phyloP scores from a whole-genome alignment of 37 sponge, comb jelly and placozoan genomes.

The Beroe forskalii region DNA sequence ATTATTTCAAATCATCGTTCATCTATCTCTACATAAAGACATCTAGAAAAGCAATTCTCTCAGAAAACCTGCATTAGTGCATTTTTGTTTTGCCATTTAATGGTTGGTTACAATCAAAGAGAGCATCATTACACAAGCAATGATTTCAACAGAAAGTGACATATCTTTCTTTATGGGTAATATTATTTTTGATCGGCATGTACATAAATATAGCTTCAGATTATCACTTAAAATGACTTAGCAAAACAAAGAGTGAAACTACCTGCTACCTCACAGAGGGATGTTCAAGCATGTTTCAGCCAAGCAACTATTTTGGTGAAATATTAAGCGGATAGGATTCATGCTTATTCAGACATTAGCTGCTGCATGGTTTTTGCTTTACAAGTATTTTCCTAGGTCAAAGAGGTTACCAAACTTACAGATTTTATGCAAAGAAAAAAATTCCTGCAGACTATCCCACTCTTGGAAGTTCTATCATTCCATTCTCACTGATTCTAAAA shows the following conservation, averaged over 20 bases:
- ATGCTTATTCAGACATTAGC: conserved; percentile 75
- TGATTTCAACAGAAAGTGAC: conserved; percentile 6
- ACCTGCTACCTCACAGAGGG: conserved; percentile 66
- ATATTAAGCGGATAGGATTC: conserved; percentile 84
- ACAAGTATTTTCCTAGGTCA: conserved; percentile 73
- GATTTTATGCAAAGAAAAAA: conserved; percentile 79
- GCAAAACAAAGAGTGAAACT: background rate
- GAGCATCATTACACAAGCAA: conserved; percentile 7
- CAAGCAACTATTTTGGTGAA: conserved; percentile 89
- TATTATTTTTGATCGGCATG: conserved; percentile 81
- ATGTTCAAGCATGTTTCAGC: conserved; percentile 91
- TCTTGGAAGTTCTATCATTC: conserved; percentile 79
- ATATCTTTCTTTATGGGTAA: conserved; percentile 52
- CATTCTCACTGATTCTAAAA: conserved; percentile 66
- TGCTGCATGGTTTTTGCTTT: conserved; percentile 71
- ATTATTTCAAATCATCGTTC: conserved; percentile 71
- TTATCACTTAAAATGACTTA: conserved; percentile 69
- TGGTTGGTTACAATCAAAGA: conserved; percentile 76
- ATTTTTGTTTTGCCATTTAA: conserved; percentile 72
- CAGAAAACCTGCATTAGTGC: conserved; percentile 66
- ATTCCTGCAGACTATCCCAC: conserved; percentile 93
- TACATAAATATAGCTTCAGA: conserved; percentile 89
- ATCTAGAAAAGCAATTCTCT: conserved; percentile 72
- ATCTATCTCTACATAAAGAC: conserved; percentile 71
- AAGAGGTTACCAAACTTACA: conserved; percentile 80